Evolutionary conservation across 2,113 vertebrate genomes (phyloP), one percentile per base, ranked within the genome.

Genomic region (Triplophysa rosa): DNA sequence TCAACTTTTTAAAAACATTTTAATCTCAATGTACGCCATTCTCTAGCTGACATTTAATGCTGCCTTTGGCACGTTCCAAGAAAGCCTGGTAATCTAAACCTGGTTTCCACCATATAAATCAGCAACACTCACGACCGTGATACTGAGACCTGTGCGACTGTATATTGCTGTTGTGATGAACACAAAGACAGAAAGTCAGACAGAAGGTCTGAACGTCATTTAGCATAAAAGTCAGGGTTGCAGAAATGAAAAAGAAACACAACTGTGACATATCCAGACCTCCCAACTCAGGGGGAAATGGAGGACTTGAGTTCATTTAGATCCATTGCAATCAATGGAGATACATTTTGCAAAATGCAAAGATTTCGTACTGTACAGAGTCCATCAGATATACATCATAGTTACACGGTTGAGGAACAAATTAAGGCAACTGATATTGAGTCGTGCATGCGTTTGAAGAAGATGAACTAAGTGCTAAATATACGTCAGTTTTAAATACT

Each of bases 281-380:
- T 83, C 81, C 83, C 80, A 79, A 85, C 82, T 89, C 84, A 85
- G 89, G 86, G 87, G 85, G 86, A 84, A 65, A 88, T 78, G 87
- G 86, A 86, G 78, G 84, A 83, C 73, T 78, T 74, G 21, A 61
- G 83, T 76, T 76, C 72, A 73, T 42, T 87, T 87, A 82, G 81
- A 91, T 90, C 90, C 90, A 91, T 92, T 92, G 92, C 74, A 91
- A 91, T 92, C 90, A 93, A 92, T 92, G 90, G 89, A 90, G 88
- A 92, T 91, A 79, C 82, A 87, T 90, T 94, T 92, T 92, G 91
- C 91, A 89, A 89, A 91, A 87, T 90, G 92, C 90, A 93, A 92
- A 90, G 77, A 69, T 83, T 84, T 87, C 84, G 75, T 86, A 83
- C 80, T 74, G 56, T 89, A 87, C 77, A 85, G 66, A 89, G 80